Percentiles rank a stretch among this genome's conserved stretches.
Conservation (phyloP, 2,888 invertebrate species). For the Aquatica leii region DNA sequence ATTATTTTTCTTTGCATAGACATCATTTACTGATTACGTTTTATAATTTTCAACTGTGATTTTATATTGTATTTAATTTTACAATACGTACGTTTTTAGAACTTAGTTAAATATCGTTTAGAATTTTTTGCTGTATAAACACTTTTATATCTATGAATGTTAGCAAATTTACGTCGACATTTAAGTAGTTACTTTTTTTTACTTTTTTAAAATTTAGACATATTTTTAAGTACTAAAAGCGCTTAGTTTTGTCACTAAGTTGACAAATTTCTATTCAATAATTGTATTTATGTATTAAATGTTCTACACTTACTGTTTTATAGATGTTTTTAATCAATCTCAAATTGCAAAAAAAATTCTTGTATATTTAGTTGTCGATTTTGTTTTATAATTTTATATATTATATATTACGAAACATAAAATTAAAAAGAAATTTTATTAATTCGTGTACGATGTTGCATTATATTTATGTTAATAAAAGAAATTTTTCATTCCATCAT, state of each 20-base stretch:
- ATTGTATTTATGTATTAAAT: not conserved
- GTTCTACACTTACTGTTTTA: too few relatives aligned
- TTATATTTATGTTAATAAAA: slow-evolving; percentile 33
- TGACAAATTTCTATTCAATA: not conserved
- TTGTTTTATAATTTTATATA: not conserved
- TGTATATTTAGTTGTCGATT: not conserved
- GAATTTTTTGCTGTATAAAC: not conserved
- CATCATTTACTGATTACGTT: slow-evolving; percentile 15
- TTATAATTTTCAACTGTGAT: slow-evolving; percentile 30
- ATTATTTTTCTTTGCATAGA: not conserved
- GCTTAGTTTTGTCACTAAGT: not conserved
- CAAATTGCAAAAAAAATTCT: not conserved
- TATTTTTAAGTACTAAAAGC: not conserved
- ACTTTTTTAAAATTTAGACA: not conserved
- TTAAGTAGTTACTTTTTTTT: not conserved
- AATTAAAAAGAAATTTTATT: slow-evolving; percentile 5
- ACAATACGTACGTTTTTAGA: not conserved
- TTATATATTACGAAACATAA: not conserved
- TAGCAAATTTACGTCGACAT: not conserved
- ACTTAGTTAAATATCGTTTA: not conserved
- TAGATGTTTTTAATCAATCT: not conserved
- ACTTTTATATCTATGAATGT: not conserved
- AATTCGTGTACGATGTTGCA: slow-evolving; percentile 17
- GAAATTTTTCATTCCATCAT: too few relatives aligned
- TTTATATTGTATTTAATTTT: slow-evolving; percentile 20